A percentile compares a stretch with the other conserved stretches of the same genome.
Conservation (phyloP, 2,113 vertebrate genomes). For the Corythoichthys haematopterus region DNA sequence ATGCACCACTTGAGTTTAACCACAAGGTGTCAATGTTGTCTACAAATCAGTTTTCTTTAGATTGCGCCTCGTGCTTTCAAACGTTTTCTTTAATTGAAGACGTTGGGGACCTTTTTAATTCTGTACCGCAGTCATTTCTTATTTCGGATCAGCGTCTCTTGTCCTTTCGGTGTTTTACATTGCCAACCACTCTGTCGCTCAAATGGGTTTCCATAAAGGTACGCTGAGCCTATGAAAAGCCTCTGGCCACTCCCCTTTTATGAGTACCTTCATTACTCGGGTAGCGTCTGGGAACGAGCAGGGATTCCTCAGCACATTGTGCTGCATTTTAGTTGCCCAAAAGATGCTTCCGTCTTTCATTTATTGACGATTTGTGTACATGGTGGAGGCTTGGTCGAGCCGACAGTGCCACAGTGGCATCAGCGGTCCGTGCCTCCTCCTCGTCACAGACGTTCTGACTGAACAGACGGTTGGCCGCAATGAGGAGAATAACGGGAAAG, state of each 20-base stretch:
- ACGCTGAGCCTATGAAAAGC: constrained; percentile 44
- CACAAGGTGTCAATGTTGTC: not conserved
- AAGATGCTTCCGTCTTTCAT: not conserved
- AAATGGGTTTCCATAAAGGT: no score
- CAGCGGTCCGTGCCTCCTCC: constrained; percentile 2
- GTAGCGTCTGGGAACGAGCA: constrained; percentile 12
- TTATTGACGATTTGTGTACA: not conserved
- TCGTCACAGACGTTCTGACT: not conserved
- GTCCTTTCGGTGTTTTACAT: not conserved
- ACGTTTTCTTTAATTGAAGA: not conserved
- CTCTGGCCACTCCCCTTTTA: constrained; percentile 59
- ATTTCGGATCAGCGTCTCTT: not conserved
- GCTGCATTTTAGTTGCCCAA: not conserved
- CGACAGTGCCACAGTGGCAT: constrained; percentile 13
- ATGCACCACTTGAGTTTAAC: not conserved
- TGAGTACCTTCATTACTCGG: constrained; percentile 5
- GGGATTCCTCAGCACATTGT: constrained; percentile 4
- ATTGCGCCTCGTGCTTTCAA: not conserved
- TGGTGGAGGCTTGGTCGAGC: constrained; percentile 1
- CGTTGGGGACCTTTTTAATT: not conserved
- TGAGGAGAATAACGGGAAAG: constrained; percentile 71
- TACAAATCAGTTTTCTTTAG: not conserved
- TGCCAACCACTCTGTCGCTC: not conserved
- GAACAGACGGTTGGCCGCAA: constrained; percentile 31
- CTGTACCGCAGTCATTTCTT: not conserved